Evolutionary conservation across 2,888 invertebrate genomes (phyloP), one percentile per base, ranked within the genome.

Genomic region (Microchrysa polita): DNA sequence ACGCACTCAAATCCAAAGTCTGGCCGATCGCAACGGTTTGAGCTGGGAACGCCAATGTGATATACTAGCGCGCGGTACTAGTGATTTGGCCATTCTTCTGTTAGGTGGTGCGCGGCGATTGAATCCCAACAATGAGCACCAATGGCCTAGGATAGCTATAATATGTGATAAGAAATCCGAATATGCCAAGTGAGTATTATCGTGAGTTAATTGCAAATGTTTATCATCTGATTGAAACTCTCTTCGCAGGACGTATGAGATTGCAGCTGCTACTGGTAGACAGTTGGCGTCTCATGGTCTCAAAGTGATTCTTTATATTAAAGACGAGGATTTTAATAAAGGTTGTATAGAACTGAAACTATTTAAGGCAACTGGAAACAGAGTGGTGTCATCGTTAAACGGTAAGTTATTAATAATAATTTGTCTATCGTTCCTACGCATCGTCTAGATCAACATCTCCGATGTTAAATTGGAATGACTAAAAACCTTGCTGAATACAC

Each of bases 91-190:
- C 76, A 88, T 94, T 12, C 91, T 93, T 78, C 86, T 96, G 69
- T 86, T 94, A 74, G 96, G 96, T 53, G 96, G 96, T 69, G 92
- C 91, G 48, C 91, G 94, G 79, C 87, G 95, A 72, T 87, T 96
- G 73, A 94, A 93, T 81, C 92, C 95, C 60, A 90, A 92, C 80
- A 96, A 96, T 85, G 91, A 91, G 76, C 96, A 96, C 86, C 96
- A 96, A 86, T 89, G 91, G 88, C 96, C 96, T 72, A 89, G 89
- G 61, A 93, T 94, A 65, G 92, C 92, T 73, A 90, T 93, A 76
- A 87, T 95, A 74, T 90, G 90, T 79, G 90, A 90, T 78, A 90
- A 69, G 55, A 65, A 90, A 65, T 88, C 91, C 40, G 91, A 93
- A 83, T 87, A 87, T 81, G 81, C 78, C 77, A 80, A 80, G 80